These are phyloP conservation scores for Apeltes quadracus DNA, from an alignment of 2,113 vertebrate species.

Conservation along the genomic window DNA sequence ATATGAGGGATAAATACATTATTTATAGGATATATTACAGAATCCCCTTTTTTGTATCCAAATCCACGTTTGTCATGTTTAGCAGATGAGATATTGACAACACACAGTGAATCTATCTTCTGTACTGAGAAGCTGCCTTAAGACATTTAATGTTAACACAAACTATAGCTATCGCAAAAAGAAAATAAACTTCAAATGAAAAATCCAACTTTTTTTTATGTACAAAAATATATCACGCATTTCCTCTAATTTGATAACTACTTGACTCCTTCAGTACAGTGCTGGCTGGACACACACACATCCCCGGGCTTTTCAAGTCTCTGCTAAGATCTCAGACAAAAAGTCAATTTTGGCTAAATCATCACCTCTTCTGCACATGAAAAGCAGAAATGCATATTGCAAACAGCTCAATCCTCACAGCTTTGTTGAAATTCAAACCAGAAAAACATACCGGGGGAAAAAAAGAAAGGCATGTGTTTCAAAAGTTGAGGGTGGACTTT, in stretches of 20 bases:
- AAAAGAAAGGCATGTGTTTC: conserved; percentile 44
- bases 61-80: conserved; percentile 78
- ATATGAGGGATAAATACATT: conserved; percentile 98
- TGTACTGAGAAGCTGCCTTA: conserved; percentile 89
- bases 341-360: conserved; percentile 65
- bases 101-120: conserved; percentile 86
- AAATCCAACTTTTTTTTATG: conserved; percentile 82
- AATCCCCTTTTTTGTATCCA: conserved; percentile 81
- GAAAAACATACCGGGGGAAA: neutral
- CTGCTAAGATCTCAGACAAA: conserved; percentile 58
- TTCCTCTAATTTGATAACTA: conserved; percentile 86
- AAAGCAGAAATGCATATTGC: conserved; percentile 75
- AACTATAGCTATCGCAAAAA: conserved; percentile 93
- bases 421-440: conserved; percentile 71
- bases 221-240: conserved; percentile 89
- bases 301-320: conserved; percentile 77
- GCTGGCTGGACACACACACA: conserved; percentile 82
- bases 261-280: conserved; percentile 86
- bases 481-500: conserved; percentile 58
- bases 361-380: conserved; percentile 64
- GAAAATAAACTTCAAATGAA: conserved; percentile 79
- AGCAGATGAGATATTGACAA: conserved; percentile 90
- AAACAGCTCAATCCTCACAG: conserved; percentile 79
- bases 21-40: conserved; percentile 99
- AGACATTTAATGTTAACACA: conserved; percentile 95